Percentiles rank a stretch among this genome's conserved stretches.
phyloP scores from a whole-genome alignment of 2,113 vertebrate species.

The Gadus macrocephalus region DNA sequence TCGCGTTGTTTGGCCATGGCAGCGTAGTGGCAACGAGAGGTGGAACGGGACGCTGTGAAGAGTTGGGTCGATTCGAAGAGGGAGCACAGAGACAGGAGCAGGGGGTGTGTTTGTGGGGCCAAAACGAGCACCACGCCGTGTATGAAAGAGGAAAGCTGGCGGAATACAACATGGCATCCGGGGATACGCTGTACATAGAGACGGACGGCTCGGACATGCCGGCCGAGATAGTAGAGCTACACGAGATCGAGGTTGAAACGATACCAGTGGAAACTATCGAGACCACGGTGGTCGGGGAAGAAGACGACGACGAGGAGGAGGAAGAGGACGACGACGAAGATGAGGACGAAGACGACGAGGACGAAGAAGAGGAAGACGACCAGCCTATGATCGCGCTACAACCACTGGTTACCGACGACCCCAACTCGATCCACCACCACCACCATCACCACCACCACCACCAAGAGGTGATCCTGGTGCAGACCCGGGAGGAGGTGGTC shows the following conservation, averaged over 20 bases:
- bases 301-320: slow-evolving; percentile 83
- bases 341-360: slow-evolving; percentile 78
- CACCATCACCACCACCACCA: slow-evolving; percentile 79
- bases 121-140: slow-evolving; percentile 57
- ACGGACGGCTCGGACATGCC: slow-evolving; percentile 98
- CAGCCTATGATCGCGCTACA: slow-evolving; percentile 96
- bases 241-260: slow-evolving; percentile 97
- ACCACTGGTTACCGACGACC: slow-evolving; percentile 90
- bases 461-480: slow-evolving; percentile 96
- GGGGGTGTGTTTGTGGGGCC: slow-evolving; percentile 60
- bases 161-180: slow-evolving; percentile 90
- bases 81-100: slow-evolving; percentile 65
- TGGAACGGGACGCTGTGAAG: slow-evolving; percentile 78
- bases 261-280: slow-evolving; percentile 98
- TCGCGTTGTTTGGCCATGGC: slow-evolving; percentile 80
- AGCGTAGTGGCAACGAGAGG: slow-evolving; percentile 80
- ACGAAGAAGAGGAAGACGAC: slow-evolving; percentile 86
- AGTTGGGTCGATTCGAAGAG: slow-evolving; percentile 79
- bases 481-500: slow-evolving; percentile 97
- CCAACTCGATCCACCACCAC: slow-evolving; percentile 83
- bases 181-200: slow-evolving; percentile 94
- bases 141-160: slow-evolving; percentile 71
- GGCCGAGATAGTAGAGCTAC: slow-evolving; percentile 95
- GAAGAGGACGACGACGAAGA: slow-evolving; percentile 70
- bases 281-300: slow-evolving; percentile 91